Base-by-base conservation (phyloP, 2,113 vertebrate species). In the Apodemus speciosus region DNA sequence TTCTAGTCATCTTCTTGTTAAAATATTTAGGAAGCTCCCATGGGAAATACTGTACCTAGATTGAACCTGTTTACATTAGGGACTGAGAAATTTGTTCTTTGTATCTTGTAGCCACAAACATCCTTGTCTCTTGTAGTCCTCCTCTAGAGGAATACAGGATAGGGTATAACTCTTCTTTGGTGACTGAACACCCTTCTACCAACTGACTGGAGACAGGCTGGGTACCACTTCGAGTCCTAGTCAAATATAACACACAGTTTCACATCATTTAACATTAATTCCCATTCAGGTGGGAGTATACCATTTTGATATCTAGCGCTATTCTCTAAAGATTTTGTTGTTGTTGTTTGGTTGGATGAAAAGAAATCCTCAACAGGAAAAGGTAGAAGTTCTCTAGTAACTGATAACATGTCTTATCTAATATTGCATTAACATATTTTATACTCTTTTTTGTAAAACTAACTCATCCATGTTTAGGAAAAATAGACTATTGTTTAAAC, bases 11-110 rank as follows among this genome's bases (percentile, higher is more conserved):
- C 88, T 9, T 96, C 92, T 95, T 95, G 92, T 96, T 98, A 96
- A 98, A 98, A 98, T 96, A 97, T 97, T 97, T 97, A 97, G 92
- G 96, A 93, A 73, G 68, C 46, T 96, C 96, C 76, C 81, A 8
- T 25, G 95, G 89, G 95, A 97, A 97, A 93, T 85, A 87, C 89
- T 97, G 93, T 93, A 93, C 75, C 73, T 96, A 94, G 93, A 95
- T 81, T 96, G 95, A 96, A 95, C 85, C 95, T 98, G 97, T 97
- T 98, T 98, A 98, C 95, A 94, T 97, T 88, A 89, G 93, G 96
- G 98, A 98, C 94, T 88, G 93, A 95, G 97, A 95, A 98, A 90
- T 95, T 94, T 9, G 38, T 30, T 97, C 96, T 97, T 97, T 95
- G 95, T 93, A 84, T 97, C 86, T 69, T 95, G 89, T 96, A 97